Evolutionary conservation across 2,797 vertebrate genomes (phyloP).

Genomic region (Peromyscus nudipes): DNA sequence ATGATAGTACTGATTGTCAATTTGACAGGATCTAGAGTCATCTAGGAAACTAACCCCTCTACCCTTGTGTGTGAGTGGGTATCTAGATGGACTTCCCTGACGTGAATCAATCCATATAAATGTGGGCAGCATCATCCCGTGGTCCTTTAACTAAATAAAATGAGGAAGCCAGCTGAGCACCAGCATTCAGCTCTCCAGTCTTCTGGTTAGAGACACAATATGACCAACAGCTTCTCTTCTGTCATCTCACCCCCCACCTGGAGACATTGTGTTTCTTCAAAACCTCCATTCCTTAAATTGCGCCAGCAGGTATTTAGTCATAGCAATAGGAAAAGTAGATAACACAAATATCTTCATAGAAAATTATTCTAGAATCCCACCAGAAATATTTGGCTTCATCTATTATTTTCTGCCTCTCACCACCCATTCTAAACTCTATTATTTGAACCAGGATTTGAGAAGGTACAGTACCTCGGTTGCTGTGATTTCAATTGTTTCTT

Average conservation of each 20-base stretch:
- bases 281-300: not conserved
- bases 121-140: rapidly evolving
- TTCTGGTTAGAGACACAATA: not conserved
- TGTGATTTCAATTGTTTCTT: not conserved
- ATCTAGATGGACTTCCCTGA: not conserved
- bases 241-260: not conserved
- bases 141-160: no score
- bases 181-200: not conserved
- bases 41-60: not conserved
- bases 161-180: not conserved
- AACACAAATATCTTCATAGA: not conserved
- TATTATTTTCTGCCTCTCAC: not conserved
- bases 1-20: not conserved
- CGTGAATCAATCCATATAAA: rapidly evolving
- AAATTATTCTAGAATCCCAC: not conserved
- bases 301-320: not conserved
- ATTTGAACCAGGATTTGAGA: not conserved
- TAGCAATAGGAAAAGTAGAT: not conserved
- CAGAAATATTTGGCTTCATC: not conserved
- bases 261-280: no score
- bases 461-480: rapidly evolving
- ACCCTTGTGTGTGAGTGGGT: rapidly evolving
- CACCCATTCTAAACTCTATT: not conserved
- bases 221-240: not conserved
- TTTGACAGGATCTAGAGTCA: not conserved